A percentile compares a stretch with the other conserved stretches of the same genome.
phyloP scores from a whole-genome alignment of 2,113 vertebrate genomes.

The Tyrannus savana region DNA sequence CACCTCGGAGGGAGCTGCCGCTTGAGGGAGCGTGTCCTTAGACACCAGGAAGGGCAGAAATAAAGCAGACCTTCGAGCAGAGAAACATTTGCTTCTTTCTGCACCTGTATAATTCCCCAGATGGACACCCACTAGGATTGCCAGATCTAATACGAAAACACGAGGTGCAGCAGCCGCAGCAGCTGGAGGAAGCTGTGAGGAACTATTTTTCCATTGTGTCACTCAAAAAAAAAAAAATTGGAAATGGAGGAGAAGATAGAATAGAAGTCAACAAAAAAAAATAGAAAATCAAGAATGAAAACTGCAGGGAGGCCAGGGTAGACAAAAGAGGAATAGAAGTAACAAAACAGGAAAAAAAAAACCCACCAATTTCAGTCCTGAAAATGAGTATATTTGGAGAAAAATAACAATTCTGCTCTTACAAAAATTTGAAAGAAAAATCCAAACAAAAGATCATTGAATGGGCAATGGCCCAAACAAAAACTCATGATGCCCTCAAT shows the following conservation, averaged over 20 bases:
- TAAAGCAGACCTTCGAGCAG: neutral
- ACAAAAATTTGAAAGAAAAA: neutral
- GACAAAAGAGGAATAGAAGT: neutral
- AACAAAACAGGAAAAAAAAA: neutral
- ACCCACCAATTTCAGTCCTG: neutral
- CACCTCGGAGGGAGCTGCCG: neutral
- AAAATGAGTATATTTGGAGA: neutral
- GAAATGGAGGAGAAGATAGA: neutral
- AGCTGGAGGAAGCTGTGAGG: constrained; percentile 26
- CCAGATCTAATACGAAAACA: neutral
- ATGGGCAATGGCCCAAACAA: neutral
- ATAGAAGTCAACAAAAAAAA: neutral
- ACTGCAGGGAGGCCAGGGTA: neutral
- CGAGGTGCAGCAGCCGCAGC: neutral
- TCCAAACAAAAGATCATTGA: rapidly evolving
- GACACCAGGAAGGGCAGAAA: neutral
- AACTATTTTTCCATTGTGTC: neutral
- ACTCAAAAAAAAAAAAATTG: neutral
- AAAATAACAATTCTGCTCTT: neutral
- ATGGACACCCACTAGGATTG: neutral
- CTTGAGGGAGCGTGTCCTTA: neutral
- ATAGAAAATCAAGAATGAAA: neutral
- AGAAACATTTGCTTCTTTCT: constrained; percentile 4
- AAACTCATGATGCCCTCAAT: neutral
- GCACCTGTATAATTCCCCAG: constrained; percentile 11